Conservation (phyloP, 1,140 invertebrate genomes). For the Meloidogyne chitwoodi region DNA sequence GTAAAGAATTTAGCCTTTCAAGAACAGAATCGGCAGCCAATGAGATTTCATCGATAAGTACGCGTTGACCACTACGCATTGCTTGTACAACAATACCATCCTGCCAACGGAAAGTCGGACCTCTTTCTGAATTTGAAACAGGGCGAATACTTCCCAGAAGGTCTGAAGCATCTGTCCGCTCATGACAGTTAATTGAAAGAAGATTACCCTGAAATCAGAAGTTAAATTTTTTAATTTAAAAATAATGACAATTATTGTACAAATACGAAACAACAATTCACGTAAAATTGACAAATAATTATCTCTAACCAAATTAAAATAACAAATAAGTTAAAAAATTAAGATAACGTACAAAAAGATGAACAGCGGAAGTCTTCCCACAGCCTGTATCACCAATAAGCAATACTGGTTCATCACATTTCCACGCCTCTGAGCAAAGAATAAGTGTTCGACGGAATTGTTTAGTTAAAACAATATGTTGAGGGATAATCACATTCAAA, state of each 20-base stretch:
- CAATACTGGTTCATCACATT: conserved; percentile 87
- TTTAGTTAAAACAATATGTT: conserved; percentile 22
- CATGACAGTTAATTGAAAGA: conserved; percentile 90
- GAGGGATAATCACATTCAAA: not conserved
- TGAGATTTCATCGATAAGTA: conserved; percentile 97
- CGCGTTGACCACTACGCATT: conserved; percentile 79
- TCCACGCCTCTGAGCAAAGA: conserved; percentile 78
- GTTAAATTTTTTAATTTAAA: not conserved
- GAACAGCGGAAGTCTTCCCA: conserved; percentile 94
- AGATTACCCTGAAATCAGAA: conserved; percentile 49
- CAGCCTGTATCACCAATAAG: conserved; percentile 96
- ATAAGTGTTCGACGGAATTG: conserved; percentile 78
- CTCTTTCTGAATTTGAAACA: not conserved
- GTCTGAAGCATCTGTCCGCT: conserved; percentile 95
- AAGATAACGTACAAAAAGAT: conserved; percentile 61
- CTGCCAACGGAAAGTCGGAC: conserved; percentile 88
- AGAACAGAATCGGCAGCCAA: conserved; percentile 96
- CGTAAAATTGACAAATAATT: no score
- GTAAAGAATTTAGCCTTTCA: conserved; percentile 89
- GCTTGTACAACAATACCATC: conserved; percentile 88
- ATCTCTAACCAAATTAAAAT: not conserved
- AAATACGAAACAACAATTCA: no score
- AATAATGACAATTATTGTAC: no score
- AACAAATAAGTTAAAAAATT: not conserved
- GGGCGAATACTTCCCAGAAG: conserved; percentile 92